phyloP scores from a whole-genome alignment of 2,113 vertebrate genomes.

The Butastur rufipennis region DNA sequence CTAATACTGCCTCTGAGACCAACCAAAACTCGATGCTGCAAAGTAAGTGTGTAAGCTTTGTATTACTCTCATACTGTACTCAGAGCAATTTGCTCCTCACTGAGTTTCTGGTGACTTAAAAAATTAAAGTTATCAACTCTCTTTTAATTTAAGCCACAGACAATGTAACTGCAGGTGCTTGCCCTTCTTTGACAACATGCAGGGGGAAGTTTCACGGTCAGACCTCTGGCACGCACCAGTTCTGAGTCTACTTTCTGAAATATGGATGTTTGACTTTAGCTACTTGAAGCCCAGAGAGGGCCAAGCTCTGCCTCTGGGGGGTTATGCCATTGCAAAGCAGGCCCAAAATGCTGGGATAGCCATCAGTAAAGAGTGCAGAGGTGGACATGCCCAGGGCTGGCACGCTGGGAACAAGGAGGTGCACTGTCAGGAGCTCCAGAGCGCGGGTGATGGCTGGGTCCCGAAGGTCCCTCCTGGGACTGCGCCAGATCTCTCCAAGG shows the following conservation, averaged over 20 bases:
- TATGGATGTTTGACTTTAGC: background rate
- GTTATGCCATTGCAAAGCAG: background rate
- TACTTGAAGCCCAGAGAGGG: background rate
- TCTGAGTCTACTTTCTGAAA: background rate
- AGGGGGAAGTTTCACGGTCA: background rate
- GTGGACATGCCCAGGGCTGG: background rate
- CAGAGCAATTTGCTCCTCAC: background rate
- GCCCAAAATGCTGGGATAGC: background rate
- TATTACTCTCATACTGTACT: background rate
- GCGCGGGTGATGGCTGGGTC: rapidly evolving
- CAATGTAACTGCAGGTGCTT: background rate
- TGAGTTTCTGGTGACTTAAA: background rate
- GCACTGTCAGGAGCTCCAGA: background rate
- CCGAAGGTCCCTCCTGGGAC: background rate
- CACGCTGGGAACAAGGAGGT: background rate
- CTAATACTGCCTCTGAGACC: background rate
- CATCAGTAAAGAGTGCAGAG: background rate
- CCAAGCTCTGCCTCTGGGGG: background rate
- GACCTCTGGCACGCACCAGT: background rate
- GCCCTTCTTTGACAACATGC: background rate
- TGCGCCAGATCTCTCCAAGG: background rate
- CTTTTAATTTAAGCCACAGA: background rate
- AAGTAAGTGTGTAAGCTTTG: background rate
- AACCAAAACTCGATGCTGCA: background rate
- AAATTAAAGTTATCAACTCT: background rate